phyloP scores from a whole-genome alignment of 2,888 invertebrate genomes.

The Acanthosepion pharaonis region DNA sequence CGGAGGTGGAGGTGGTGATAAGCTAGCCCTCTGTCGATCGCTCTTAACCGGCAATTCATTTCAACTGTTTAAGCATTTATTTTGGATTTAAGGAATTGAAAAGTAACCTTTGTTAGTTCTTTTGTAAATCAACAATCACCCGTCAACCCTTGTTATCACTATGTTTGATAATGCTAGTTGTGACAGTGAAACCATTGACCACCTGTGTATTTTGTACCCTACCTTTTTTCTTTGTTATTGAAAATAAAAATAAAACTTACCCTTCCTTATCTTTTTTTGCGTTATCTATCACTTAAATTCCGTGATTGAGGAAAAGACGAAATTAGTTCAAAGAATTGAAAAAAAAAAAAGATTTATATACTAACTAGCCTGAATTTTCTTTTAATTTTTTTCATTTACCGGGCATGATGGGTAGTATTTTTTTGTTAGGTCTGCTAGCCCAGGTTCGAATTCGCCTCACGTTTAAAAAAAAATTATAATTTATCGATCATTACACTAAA shows the following conservation, averaged over 20 bases:
- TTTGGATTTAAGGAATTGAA: not conserved
- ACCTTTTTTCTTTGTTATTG: not conserved
- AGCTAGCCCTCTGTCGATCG: no score
- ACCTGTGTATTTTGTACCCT: not conserved
- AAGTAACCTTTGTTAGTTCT: no score
- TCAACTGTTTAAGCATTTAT: not conserved
- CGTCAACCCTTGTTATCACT: no score
- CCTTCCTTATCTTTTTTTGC: not conserved
- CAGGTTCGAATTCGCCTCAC: no score
- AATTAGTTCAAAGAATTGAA: not conserved
- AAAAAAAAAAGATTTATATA: no score
- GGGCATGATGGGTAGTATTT: no score
- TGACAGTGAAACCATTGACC: not conserved
- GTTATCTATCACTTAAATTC: not conserved
- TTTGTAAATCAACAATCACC: no score
- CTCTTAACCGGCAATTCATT: not conserved
- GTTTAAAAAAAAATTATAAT: no score
- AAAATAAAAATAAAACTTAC: not conserved
- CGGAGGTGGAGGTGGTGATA: slow-evolving; percentile 36
- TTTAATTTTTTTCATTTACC: no score
- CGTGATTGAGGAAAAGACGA: not conserved
- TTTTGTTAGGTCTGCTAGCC: no score
- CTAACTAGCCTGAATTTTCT: no score
- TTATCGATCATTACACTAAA: no score
- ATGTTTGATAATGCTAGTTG: not conserved